Evolutionary conservation across 2,888 invertebrate species (phyloP).

Genomic region (Agrotis puta): DNA sequence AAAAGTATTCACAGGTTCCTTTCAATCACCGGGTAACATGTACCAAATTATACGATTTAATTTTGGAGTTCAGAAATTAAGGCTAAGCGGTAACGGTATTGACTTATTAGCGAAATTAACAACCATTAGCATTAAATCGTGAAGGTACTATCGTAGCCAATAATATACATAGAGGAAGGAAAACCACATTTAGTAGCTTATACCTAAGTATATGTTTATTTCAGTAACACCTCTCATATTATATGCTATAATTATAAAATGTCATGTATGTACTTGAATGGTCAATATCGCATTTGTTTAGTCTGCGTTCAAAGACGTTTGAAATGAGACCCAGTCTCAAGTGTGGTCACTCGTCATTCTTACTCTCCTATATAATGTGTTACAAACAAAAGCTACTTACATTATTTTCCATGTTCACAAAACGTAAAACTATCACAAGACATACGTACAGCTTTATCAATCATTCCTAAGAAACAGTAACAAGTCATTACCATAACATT

Average conservation of each 20-base stretch:
- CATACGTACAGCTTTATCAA: constrained; percentile 18
- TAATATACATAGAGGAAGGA: constrained; percentile 26
- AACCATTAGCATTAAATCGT: too few species aligned
- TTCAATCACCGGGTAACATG: neutral
- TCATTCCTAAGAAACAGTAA: constrained; percentile 33
- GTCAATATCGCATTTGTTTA: constrained; percentile 32
- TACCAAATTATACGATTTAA: neutral
- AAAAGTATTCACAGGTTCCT: neutral
- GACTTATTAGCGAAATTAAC: neutral
- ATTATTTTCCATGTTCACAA: neutral
- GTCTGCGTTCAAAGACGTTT: constrained; percentile 25
- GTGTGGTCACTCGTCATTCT: too few species aligned
- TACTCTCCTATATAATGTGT: constrained; percentile 4
- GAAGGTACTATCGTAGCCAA: neutral
- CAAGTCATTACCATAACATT: constrained; percentile 47
- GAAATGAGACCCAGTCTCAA: constrained; percentile 33
- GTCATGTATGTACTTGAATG: neutral
- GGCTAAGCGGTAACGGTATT: neutral
- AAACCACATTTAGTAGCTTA: constrained; percentile 29
- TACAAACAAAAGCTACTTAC: neutral
- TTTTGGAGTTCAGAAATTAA: neutral
- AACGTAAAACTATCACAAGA: constrained; percentile 14
- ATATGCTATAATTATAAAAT: neutral
- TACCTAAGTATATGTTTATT: constrained; percentile 6
- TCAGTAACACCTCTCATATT: neutral